Evolutionary conservation across 2,113 vertebrate genomes (phyloP).

Genomic region (Amazona vittata): DNA sequence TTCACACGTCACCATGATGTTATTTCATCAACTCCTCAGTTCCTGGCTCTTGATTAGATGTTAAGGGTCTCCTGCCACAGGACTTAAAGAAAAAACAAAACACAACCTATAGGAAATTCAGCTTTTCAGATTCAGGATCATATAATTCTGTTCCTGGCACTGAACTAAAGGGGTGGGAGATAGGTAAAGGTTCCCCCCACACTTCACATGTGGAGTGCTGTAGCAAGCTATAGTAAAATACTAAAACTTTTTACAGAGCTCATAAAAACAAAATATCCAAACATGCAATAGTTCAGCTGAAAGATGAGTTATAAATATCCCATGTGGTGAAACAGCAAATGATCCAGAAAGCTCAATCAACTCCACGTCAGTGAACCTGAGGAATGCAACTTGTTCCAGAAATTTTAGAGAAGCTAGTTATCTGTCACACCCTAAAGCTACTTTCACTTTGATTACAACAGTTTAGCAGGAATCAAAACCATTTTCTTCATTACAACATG

Average conservation of each 20-base stretch:
- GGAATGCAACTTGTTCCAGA: neutral
- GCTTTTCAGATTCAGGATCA: neutral
- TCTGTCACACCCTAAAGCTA: neutral
- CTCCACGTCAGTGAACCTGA: neutral
- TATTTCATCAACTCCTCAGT: conserved; percentile 25
- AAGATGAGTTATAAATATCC: neutral
- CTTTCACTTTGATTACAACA: neutral
- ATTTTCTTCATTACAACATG: neutral
- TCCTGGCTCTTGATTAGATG: conserved; percentile 8
- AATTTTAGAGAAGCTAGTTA: neutral
- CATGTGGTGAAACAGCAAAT: neutral
- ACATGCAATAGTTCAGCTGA: neutral
- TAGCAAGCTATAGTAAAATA: neutral
- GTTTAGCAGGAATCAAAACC: neutral
- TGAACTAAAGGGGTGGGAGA: neutral
- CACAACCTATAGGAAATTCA: neutral
- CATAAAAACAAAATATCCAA: neutral
- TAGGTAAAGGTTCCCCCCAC: neutral
- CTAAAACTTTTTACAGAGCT: neutral
- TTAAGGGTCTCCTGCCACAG: neutral
- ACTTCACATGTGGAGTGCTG: neutral
- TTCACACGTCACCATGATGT: neutral
- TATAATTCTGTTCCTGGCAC: neutral
- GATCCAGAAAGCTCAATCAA: neutral
- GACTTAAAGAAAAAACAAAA: neutral